These are phyloP conservation scores for Hippoglossus hippoglossus DNA, from an alignment of 2,797 vertebrate genomes.

Conservation along the genomic window DNA sequence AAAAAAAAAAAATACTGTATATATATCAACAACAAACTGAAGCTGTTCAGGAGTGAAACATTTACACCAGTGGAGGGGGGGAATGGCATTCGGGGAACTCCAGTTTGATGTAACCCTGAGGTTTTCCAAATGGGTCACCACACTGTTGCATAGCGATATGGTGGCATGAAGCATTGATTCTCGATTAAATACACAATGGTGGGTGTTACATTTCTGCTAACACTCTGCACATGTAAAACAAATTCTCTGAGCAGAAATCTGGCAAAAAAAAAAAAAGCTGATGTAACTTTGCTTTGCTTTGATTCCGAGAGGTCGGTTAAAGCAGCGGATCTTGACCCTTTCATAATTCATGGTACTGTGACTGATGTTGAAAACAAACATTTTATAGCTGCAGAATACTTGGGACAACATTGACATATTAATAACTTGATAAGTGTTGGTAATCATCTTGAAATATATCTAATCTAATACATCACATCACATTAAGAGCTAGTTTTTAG, in stretches of 20 bases:
- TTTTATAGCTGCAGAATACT: no score
- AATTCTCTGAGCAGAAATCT: no score
- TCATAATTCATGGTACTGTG: not conserved
- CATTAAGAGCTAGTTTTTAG: no score
- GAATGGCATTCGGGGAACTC: constrained; percentile 64
- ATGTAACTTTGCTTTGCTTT: constrained; percentile 26
- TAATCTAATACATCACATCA: no score
- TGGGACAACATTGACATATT: no score
- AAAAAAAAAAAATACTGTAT: constrained; percentile 27
- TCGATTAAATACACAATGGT: constrained; percentile 40
- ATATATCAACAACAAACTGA: constrained; percentile 64
- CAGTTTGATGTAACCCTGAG: constrained; percentile 49
- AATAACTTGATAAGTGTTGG: no score
- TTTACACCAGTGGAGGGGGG: constrained; percentile 36
- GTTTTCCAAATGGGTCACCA: constrained; percentile 54
- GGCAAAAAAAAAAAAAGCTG: no score
- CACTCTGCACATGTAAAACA: constrained; percentile 18
- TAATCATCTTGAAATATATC: no score
- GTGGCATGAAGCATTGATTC: constrained; percentile 49
- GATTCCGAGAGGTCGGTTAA: constrained; percentile 23
- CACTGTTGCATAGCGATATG: constrained; percentile 25
- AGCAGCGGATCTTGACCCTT: constrained; percentile 9
- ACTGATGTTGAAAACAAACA: no score
- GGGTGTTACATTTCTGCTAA: constrained; percentile 14
- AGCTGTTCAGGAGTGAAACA: constrained; percentile 57